Conservation (phyloP, 2,113 vertebrate genomes). For the Oenanthe melanoleuca region DNA sequence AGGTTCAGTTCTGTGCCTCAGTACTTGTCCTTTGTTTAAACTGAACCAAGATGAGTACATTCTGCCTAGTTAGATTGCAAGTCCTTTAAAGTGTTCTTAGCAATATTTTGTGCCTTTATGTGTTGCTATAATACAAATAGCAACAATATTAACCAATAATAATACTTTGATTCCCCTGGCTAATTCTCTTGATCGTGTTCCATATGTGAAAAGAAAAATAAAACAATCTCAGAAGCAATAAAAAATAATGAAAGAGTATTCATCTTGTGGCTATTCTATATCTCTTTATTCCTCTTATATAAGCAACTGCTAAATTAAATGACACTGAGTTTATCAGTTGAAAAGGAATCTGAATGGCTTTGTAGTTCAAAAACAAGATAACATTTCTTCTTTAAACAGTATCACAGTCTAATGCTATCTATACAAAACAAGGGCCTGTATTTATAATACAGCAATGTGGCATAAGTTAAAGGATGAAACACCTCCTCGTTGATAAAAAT, state of each 20-base stretch:
- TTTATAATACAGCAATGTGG: neutral
- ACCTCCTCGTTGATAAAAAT: neutral
- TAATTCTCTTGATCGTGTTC: neutral
- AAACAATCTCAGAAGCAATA: neutral
- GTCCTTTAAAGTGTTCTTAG: neutral
- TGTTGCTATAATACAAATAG: neutral
- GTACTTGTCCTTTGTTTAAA: neutral
- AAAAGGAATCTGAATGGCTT: neutral
- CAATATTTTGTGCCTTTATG: neutral
- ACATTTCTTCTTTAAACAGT: neutral
- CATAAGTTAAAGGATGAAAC: neutral
- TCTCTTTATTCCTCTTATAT: neutral
- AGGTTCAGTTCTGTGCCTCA: neutral
- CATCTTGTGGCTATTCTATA: neutral
- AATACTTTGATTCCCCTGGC: neutral
- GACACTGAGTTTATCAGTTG: neutral
- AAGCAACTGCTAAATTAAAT: constrained; percentile 1
- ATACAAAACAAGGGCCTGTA: neutral
- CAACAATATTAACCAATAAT: neutral
- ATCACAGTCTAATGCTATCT: neutral
- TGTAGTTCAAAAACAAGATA: neutral
- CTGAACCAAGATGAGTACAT: neutral
- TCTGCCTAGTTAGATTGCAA: neutral
- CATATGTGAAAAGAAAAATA: neutral
- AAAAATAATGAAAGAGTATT: neutral